Conservation (phyloP, 2,888 invertebrate genomes). For the Salpingus planirostris region DNA sequence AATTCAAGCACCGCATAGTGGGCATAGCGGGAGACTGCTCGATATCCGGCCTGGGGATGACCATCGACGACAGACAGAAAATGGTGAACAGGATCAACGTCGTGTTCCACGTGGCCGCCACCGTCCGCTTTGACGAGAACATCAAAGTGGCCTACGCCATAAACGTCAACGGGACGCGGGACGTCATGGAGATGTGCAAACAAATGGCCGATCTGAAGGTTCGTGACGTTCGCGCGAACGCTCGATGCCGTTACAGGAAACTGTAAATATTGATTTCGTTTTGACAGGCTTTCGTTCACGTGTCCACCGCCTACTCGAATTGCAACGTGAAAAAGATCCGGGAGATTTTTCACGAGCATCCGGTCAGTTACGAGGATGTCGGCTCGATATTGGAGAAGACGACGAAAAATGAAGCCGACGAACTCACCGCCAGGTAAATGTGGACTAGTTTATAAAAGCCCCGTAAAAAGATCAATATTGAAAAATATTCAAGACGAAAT, state of each 20-base stretch:
- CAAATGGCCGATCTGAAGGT: constrained; percentile 65
- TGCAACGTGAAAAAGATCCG: constrained; percentile 55
- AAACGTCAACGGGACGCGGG: constrained; percentile 69
- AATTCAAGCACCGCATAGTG: constrained; percentile 58
- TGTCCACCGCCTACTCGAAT: constrained; percentile 76
- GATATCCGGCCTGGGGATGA: constrained; percentile 55
- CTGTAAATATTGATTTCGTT: constrained; percentile 1
- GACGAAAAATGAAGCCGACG: constrained; percentile 24
- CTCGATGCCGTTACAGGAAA: too few species aligned
- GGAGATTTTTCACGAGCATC: constrained; percentile 59
- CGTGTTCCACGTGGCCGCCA: constrained; percentile 85
- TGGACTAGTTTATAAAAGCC: too few species aligned
- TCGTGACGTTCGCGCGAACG: too few species aligned
- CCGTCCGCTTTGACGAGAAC: constrained; percentile 81
- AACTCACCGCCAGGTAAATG: constrained; percentile 43
- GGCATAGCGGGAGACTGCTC: constrained; percentile 62
- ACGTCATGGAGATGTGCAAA: constrained; percentile 63
- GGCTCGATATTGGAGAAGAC: constrained; percentile 39
- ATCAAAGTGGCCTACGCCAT: constrained; percentile 67
- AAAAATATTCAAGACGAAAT: constrained; percentile 1
- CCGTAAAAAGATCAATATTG: constrained; percentile 1
- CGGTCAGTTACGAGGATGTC: constrained; percentile 44
- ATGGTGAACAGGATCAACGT: constrained; percentile 57
- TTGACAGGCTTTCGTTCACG: constrained; percentile 59
- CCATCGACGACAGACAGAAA: constrained; percentile 50